phyloP scores from a whole-genome alignment of 2,888 invertebrate species.

The Eristalis pertinax region DNA sequence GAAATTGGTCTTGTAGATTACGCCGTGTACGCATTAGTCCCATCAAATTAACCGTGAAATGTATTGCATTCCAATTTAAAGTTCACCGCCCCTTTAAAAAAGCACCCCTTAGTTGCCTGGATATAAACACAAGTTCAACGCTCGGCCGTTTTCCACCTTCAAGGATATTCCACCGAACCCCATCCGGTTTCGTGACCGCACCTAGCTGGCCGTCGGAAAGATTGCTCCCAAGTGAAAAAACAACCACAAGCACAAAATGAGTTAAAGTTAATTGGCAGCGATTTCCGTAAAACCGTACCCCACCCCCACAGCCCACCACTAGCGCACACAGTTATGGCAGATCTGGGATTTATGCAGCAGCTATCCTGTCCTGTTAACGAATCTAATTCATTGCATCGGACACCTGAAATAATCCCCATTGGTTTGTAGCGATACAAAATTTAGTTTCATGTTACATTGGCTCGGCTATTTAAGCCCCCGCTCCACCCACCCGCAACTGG shows the following conservation, averaged over 20 bases:
- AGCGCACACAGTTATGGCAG: slow-evolving; percentile 8
- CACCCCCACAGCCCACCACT: not conserved
- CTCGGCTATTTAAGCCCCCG: slow-evolving; percentile 1
- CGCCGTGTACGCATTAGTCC: too few relatives aligned
- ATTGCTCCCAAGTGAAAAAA: not conserved
- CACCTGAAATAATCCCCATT: slow-evolving; percentile 65
- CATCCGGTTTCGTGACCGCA: not conserved
- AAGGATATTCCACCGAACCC: not conserved
- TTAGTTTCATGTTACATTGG: slow-evolving; percentile 56
- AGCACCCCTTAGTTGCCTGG: too few relatives aligned
- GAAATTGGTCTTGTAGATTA: too few relatives aligned
- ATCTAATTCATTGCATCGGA: slow-evolving; percentile 56
- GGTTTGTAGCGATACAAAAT: slow-evolving; percentile 63
- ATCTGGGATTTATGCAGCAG: slow-evolving; percentile 32
- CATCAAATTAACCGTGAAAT: too few relatives aligned
- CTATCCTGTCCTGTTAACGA: slow-evolving; percentile 36
- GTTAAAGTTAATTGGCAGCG: not conserved
- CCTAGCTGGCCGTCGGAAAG: not conserved
- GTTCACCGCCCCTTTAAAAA: too few relatives aligned
- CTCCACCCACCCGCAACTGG: not conserved
- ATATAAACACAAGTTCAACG: too few relatives aligned
- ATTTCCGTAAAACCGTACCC: not conserved
- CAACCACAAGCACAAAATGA: not conserved
- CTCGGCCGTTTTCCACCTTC: too few relatives aligned
- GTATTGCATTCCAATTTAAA: too few relatives aligned